These are phyloP conservation scores for Andrena camellia DNA, from an alignment of 2,888 invertebrate genomes.

Conservation along the genomic window DNA sequence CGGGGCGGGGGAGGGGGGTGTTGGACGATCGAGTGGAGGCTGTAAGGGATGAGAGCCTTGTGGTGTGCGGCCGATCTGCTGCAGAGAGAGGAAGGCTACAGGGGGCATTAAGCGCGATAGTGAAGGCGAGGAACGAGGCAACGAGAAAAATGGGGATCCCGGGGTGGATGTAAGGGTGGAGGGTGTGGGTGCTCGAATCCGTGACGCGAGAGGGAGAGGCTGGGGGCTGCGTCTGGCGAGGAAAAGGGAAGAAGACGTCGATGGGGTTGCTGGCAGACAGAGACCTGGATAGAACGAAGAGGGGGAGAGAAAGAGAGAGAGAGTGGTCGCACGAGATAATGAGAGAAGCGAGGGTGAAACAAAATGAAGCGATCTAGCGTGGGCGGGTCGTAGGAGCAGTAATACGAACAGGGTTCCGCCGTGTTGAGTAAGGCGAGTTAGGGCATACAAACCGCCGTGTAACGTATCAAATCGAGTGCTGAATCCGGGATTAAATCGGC, in stretches of 20 bases:
- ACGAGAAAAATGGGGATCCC: constrained; percentile 65
- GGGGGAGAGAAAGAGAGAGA: constrained; percentile 27
- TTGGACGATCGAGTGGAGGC: constrained; percentile 23
- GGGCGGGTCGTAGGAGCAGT: constrained; percentile 65
- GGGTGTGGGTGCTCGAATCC: constrained; percentile 45
- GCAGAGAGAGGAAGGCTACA: constrained; percentile 26
- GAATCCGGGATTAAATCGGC: constrained; percentile 84
- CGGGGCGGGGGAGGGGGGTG: constrained; percentile 1
- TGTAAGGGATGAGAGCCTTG: constrained; percentile 37
- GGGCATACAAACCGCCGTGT: constrained; percentile 82
- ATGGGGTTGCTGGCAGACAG: constrained; percentile 16
- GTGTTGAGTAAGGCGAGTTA: constrained; percentile 74
- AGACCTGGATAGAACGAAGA: background rate
- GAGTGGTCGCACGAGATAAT: constrained; percentile 61
- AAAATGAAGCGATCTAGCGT: constrained; percentile 66
- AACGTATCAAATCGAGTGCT: constrained; percentile 84
- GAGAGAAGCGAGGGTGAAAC: constrained; percentile 61
- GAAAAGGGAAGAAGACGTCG: constrained; percentile 40
- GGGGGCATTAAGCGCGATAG: constrained; percentile 64
- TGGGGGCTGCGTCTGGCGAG: background rate
- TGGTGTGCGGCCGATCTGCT: constrained; percentile 43
- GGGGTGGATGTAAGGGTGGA: constrained; percentile 45
- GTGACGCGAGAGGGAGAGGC: constrained; percentile 36
- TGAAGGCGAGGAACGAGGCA: constrained; percentile 50
- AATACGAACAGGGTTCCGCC: constrained; percentile 69